Percentiles rank a stretch among this genome's conserved stretches.
Evolutionary conservation across 2,888 invertebrate genomes (phyloP).

Genomic region (Pachydiplax longipennis): DNA sequence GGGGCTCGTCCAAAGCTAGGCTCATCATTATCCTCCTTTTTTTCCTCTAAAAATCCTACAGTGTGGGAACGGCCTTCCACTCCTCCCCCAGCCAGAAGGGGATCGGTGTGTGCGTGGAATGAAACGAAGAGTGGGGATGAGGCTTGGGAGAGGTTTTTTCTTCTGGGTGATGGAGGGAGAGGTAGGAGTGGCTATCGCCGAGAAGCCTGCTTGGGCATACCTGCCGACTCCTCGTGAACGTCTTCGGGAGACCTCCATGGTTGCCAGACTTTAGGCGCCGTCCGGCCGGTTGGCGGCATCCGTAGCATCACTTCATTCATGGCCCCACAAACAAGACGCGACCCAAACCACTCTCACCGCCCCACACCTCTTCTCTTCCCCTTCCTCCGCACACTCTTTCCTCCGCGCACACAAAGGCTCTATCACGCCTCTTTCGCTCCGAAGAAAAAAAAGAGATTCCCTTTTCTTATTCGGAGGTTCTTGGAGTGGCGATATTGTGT

Average conservation of each 20-base stretch:
- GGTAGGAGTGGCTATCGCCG: not conserved
- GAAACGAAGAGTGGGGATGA: not conserved
- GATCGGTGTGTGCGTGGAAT: not conserved
- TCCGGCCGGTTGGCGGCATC: not conserved
- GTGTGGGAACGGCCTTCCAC: not conserved
- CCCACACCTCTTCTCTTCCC: not conserved
- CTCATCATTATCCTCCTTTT: not conserved
- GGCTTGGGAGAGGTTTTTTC: not conserved
- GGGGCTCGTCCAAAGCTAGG: not conserved
- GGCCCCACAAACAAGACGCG: not conserved
- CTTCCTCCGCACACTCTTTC: too few species aligned
- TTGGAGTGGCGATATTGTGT: not conserved
- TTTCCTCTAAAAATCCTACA: not conserved
- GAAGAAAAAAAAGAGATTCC: too few species aligned
- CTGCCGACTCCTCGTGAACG: not conserved
- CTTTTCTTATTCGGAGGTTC: not conserved
- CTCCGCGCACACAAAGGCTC: not conserved
- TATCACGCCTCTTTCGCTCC: not conserved
- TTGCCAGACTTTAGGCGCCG: constrained; percentile 1
- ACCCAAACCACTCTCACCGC: not conserved
- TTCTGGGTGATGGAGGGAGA: not conserved
- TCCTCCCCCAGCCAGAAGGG: not conserved
- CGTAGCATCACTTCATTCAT: not conserved
- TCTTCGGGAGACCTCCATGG: not conserved
- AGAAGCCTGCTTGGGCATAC: not conserved